A percentile compares a stretch with the other conserved stretches of the same genome.
Conservation (phyloP, 1,140 invertebrate species). For the Mycetomoellerius zeteki region DNA sequence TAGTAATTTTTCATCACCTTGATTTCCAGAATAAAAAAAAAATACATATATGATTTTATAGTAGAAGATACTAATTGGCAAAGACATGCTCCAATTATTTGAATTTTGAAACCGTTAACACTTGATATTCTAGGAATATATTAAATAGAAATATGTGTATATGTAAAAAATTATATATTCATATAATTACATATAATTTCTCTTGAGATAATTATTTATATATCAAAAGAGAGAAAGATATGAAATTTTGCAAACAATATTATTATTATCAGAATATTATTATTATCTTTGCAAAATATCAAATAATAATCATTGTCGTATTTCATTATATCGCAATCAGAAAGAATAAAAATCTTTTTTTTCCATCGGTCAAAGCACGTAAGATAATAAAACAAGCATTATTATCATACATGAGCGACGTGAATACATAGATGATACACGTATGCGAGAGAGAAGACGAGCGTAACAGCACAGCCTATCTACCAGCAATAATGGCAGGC, state of each 20-base stretch:
- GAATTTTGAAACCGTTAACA: neutral
- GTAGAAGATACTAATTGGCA: neutral
- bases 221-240: neutral
- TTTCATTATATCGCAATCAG: neutral
- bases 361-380: constrained; percentile 69
- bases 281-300: neutral
- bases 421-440: constrained; percentile 41
- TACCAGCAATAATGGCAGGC: constrained; percentile 77
- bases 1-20: constrained; percentile 15
- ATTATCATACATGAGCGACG: constrained; percentile 74
- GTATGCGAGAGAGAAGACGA: constrained; percentile 35
- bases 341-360: constrained; percentile 55
- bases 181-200: no score
- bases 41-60: neutral
- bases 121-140: neutral
- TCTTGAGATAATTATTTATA: neutral
- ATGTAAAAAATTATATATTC: no score
- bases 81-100: constrained; percentile 14
- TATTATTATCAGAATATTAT: neutral
- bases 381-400: constrained; percentile 78
- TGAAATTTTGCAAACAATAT: neutral
- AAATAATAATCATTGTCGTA: neutral
- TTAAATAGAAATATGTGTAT: neutral
- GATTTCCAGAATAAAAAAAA: neutral
- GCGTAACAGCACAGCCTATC: constrained; percentile 72